Conservation (phyloP, 2,113 vertebrate species). For the Galemys pyrenaicus region DNA sequence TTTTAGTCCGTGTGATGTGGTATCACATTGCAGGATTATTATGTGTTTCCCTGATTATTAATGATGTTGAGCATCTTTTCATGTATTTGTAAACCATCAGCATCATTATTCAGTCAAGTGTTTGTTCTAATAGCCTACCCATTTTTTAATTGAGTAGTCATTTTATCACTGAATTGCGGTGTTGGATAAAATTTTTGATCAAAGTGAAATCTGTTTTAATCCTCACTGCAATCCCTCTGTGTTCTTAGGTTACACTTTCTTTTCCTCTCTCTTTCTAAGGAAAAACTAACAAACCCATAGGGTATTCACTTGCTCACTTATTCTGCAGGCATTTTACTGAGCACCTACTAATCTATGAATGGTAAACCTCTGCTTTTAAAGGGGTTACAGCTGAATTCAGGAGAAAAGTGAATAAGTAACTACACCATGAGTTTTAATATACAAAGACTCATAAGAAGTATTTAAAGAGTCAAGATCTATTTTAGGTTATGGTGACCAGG, state of each 20-base stretch:
- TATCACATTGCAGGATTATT: neutral
- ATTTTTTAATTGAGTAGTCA: neutral
- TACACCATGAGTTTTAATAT: neutral
- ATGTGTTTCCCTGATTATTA: neutral
- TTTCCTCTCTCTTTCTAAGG: neutral
- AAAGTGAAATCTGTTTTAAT: neutral
- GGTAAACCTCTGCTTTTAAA: neutral
- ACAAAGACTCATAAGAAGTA: constrained; percentile 10
- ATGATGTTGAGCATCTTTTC: neutral
- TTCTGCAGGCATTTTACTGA: constrained; percentile 4
- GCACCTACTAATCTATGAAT: neutral
- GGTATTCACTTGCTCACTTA: neutral
- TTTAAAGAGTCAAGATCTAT: neutral
- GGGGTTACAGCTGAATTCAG: neutral
- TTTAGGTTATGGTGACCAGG: neutral
- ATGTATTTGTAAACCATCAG: neutral
- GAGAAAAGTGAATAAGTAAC: neutral
- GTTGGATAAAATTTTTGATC: neutral
- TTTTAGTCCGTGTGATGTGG: neutral
- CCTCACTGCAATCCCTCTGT: neutral
- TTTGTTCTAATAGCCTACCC: neutral
- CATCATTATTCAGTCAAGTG: constrained; percentile 7
- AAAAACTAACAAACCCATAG: neutral
- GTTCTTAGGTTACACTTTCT: neutral
- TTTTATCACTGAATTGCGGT: neutral